These are phyloP conservation scores for Oryzaephilus surinamensis DNA, from an alignment of 1,140 invertebrate genomes.

Conservation along the genomic window DNA sequence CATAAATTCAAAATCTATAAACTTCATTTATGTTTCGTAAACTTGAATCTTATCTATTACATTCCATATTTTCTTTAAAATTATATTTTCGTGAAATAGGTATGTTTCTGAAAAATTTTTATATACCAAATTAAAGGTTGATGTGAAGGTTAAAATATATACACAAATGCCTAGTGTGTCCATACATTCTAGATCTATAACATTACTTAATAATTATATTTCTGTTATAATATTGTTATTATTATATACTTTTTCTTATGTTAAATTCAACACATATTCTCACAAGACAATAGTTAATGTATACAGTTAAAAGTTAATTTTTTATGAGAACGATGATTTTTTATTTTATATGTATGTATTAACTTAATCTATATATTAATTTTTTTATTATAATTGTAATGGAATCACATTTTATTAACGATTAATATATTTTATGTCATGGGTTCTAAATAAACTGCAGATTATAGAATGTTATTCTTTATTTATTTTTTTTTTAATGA, in stretches of 20 bases:
- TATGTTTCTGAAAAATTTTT: too few relatives aligned
- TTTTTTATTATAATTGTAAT: slow-evolving; percentile 15
- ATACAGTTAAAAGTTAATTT: slow-evolving; percentile 17
- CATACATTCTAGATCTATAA: slow-evolving; percentile 19
- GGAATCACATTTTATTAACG: slow-evolving; percentile 22
- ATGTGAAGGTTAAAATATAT: slow-evolving; percentile 22
- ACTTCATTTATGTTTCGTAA: too few relatives aligned
- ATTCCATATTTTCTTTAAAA: too few relatives aligned
- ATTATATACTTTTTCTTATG: slow-evolving; percentile 10
- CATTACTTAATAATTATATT: slow-evolving; percentile 18
- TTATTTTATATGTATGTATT: background rate
- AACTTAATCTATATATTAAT: slow-evolving; percentile 11
- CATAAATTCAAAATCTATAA: slow-evolving; percentile 21
- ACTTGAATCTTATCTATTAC: slow-evolving; percentile 7
- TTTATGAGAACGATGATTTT: slow-evolving; percentile 10
- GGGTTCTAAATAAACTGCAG: too few relatives aligned
- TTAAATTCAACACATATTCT: slow-evolving; percentile 18
- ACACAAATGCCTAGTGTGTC: too few relatives aligned
- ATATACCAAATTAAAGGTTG: too few relatives aligned
- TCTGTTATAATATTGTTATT: slow-evolving; percentile 12
- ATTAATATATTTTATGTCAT: too few relatives aligned
- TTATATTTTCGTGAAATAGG: too few relatives aligned
- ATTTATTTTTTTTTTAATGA: too few relatives aligned
- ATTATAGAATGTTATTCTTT: too few relatives aligned
- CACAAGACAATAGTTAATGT: slow-evolving; percentile 20